Evolutionary conservation across 2,797 vertebrate genomes (phyloP), one percentile per base, ranked within the genome.

Genomic region (Hephaestus fuliginosus): DNA sequence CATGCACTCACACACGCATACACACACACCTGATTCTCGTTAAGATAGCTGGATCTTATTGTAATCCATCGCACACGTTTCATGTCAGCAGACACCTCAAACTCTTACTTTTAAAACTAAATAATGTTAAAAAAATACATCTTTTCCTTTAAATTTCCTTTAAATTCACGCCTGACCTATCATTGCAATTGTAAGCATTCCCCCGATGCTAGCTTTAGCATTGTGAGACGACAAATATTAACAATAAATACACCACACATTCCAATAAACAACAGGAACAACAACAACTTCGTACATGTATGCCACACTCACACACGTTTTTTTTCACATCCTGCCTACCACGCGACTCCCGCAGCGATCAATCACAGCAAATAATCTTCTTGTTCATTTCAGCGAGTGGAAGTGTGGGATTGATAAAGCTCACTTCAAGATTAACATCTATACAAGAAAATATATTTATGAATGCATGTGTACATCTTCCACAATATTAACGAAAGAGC

Each of bases 101-200:
- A 71, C 75, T 66, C 46, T 79, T 70, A 55, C 56, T 66, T 85
- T 86, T 77, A 85, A 87, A 93, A 92, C 81, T 72, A 90, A 89
- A 89, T 55, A 79, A 87, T 52, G n/a, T 89, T 92, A 93, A 86
- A 95, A 95, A 95, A 94, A 95, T 90, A 95, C 80, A 92, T 81
- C 14, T 91, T 74, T 88, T 86, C 76, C 53, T 88, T 91, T 82
- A 62, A 81, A 71, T 74, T 88, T 86, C 76, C 53, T 88, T 91
- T 82, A 62, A 81, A 71, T 84, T 88, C 78, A 86, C 66, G 86
- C 91, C 91, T 95, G 94, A 94, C 92, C 92, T 90, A 90, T 92
- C 79, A 79, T 82, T 88, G 88, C 85, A 89, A 81, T 78, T 58
- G 56, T 84, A 88, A 94, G 92, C 89, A 89, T 93, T 91, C 81